phyloP scores from a whole-genome alignment of 2,113 vertebrate species.

The Terrapene triunguis region DNA sequence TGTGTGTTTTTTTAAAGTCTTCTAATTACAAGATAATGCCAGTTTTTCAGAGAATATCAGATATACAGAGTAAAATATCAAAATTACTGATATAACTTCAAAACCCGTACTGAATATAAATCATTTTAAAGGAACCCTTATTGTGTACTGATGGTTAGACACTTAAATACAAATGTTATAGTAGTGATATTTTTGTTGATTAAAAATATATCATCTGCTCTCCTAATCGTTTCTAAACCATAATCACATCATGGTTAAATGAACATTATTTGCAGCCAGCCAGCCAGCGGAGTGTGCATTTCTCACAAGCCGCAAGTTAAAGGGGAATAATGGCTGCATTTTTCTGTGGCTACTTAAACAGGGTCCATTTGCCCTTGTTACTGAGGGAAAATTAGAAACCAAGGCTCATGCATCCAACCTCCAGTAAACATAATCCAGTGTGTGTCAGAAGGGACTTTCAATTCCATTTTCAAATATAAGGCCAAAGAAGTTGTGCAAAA shows the following conservation, averaged over 20 bases:
- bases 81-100: slow-evolving; percentile 27
- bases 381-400: slow-evolving; percentile 11
- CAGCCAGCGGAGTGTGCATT: neutral
- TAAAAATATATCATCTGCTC: slow-evolving; percentile 8
- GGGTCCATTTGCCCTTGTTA: slow-evolving; percentile 49
- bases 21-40: slow-evolving; percentile 52
- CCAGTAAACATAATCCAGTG: neutral
- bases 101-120: slow-evolving; percentile 44
- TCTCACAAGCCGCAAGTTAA: neutral
- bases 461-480: slow-evolving; percentile 23
- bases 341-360: slow-evolving; percentile 49
- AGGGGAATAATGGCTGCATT: slow-evolving; percentile 14
- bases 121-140: slow-evolving; percentile 30
- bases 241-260: slow-evolving; percentile 3
- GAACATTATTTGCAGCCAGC: neutral
- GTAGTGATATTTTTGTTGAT: neutral
- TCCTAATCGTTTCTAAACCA: neutral
- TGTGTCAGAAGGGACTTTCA: slow-evolving; percentile 9
- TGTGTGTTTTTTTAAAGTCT: neutral
- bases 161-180: neutral
- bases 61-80: slow-evolving; percentile 1
- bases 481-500: slow-evolving; percentile 47
- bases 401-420: slow-evolving; percentile 14
- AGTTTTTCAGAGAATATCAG: slow-evolving; percentile 34
- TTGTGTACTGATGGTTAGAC: slow-evolving; percentile 3